phyloP scores from a whole-genome alignment of 2,113 vertebrate species.

The Connochaetes taurinus region DNA sequence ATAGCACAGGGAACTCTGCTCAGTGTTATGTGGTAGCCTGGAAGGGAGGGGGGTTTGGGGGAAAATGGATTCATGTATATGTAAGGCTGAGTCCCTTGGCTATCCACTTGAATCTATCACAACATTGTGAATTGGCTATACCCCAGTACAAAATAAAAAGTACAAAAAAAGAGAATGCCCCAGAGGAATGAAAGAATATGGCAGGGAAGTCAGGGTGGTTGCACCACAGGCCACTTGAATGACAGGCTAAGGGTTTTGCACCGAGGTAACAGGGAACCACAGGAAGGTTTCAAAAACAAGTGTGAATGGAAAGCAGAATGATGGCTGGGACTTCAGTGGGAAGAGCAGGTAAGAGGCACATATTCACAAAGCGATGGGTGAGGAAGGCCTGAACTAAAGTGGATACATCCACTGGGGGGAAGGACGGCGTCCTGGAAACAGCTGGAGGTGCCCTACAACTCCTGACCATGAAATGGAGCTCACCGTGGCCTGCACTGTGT shows the following conservation, averaged over 20 bases:
- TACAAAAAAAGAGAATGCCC: not conserved
- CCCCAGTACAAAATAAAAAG: not conserved
- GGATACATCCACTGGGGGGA: not conserved
- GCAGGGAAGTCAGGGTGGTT: not conserved
- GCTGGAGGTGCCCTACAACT: not conserved
- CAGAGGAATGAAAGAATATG: not conserved
- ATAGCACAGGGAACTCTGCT: not conserved
- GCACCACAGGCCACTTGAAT: not conserved
- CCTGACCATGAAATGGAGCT: not conserved
- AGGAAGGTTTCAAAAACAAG: not conserved
- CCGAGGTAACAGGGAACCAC: not conserved
- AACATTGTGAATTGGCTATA: not conserved
- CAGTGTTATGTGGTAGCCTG: not conserved
- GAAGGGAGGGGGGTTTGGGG: not conserved
- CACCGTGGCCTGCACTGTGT: not conserved
- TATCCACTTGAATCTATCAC: not conserved
- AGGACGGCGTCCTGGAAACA: not conserved
- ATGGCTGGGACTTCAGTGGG: not conserved
- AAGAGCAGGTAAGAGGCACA: not conserved
- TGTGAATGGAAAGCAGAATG: not conserved
- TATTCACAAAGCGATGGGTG: too few relatives aligned
- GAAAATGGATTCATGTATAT: not conserved
- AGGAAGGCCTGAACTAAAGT: not conserved
- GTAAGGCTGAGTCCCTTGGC: not conserved
- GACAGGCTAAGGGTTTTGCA: not conserved